phyloP scores from a whole-genome alignment of 2,797 vertebrate genomes.

The Amblyraja radiata region DNA sequence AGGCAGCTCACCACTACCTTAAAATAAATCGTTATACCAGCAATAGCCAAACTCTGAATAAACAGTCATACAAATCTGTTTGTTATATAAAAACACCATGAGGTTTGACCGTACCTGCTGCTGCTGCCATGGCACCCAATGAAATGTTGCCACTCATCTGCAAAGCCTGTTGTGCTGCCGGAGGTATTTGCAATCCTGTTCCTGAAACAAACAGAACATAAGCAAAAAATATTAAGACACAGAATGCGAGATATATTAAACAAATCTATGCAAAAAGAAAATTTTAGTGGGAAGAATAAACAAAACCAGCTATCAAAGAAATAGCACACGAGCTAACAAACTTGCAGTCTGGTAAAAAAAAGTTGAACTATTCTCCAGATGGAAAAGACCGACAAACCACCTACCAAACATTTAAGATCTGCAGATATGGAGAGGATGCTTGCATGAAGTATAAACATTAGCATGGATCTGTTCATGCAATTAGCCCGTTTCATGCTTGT shows the following conservation, averaged over 20 bases:
- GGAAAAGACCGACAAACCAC: neutral
- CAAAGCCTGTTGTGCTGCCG: slow-evolving; percentile 87
- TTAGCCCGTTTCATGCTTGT: neutral
- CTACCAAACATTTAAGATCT: neutral
- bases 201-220: slow-evolving; percentile 55
- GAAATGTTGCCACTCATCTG: slow-evolving; percentile 91
- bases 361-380: neutral
- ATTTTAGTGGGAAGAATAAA: neutral
- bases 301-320: neutral
- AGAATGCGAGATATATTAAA: neutral
- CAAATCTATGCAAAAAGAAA: neutral
- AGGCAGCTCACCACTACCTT: too few relatives aligned
- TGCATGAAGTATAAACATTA: neutral
- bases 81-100: neutral
- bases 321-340: neutral
- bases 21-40: too few relatives aligned
- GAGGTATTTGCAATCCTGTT: slow-evolving; percentile 88
- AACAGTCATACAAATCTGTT: neutral
- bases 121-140: slow-evolving; percentile 85
- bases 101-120: slow-evolving; percentile 56
- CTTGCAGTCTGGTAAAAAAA: neutral
- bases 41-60: too few relatives aligned
- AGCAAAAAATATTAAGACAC: neutral
- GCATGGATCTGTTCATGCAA: neutral
- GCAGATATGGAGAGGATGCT: neutral